Conservation (phyloP, 2,888 invertebrate species). For the Apeira syringaria region DNA sequence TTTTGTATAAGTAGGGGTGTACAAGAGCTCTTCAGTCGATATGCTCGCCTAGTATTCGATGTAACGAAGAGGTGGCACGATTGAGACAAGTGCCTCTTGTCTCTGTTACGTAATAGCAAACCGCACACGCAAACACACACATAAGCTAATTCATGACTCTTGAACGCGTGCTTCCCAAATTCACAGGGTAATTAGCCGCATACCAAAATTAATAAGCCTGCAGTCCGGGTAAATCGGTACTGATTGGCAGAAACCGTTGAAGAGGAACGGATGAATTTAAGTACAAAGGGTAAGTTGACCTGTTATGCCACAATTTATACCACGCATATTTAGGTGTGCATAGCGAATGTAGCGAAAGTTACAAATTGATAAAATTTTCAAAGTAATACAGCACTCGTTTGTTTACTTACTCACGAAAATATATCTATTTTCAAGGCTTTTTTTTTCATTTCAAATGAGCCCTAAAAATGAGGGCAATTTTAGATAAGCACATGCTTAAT, state of each 20-base stretch:
- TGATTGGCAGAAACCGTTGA: slow-evolving; percentile 69
- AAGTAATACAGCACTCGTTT: not conserved
- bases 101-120: slow-evolving; percentile 58
- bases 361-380: not conserved
- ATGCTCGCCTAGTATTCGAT: slow-evolving; percentile 64
- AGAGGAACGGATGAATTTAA: slow-evolving; percentile 81
- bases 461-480: too few species aligned
- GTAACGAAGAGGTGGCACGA: slow-evolving; percentile 70
- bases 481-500: too few species aligned
- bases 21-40: slow-evolving; percentile 43
- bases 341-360: slow-evolving; percentile 18
- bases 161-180: slow-evolving; percentile 73
- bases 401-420: too few species aligned
- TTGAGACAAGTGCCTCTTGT: slow-evolving; percentile 55
- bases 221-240: slow-evolving; percentile 67
- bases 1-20: slow-evolving; percentile 43
- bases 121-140: slow-evolving; percentile 47
- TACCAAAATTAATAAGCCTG: slow-evolving; percentile 76
- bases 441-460: too few species aligned
- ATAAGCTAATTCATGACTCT: slow-evolving; percentile 65
- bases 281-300: slow-evolving; percentile 71
- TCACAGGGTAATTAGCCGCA: slow-evolving; percentile 78
- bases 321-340: not conserved
- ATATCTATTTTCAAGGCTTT: too few species aligned
- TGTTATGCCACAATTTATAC: not conserved